These are phyloP conservation scores for Acanthornis magna DNA, from an alignment of 2,797 vertebrate genomes.

Conservation along the genomic window DNA sequence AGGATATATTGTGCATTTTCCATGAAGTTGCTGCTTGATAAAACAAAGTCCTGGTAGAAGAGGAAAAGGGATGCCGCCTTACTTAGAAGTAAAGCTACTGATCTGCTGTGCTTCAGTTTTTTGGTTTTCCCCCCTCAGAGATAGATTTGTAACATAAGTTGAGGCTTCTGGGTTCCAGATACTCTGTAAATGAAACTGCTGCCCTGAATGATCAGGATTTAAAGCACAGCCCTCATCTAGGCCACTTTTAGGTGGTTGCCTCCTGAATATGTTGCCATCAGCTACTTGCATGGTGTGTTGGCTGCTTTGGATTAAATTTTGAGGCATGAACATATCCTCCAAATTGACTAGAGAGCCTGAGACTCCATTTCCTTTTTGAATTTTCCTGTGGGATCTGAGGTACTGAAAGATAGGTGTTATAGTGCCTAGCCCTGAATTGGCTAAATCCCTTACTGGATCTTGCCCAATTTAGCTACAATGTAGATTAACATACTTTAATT, in stretches of 20 bases:
- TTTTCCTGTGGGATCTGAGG: neutral
- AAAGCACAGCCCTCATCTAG: neutral
- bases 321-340: neutral
- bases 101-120: neutral
- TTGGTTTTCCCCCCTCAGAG: neutral
- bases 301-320: neutral
- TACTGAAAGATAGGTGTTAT: neutral
- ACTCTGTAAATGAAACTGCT: neutral
- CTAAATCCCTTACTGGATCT: neutral
- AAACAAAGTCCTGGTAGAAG: neutral
- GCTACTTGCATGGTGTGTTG: neutral
- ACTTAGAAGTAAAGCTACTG: neutral
- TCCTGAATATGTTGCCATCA: neutral
- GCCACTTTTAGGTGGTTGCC: neutral
- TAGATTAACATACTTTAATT: neutral
- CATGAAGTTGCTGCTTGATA: neutral
- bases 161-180: neutral
- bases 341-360: neutral
- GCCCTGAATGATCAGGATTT: neutral
- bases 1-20: neutral
- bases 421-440: neutral
- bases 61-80: neutral
- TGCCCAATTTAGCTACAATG: neutral
- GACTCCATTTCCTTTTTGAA: neutral
- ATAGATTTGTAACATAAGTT: neutral